Percentiles rank a stretch among this genome's conserved stretches.
Evolutionary conservation across 2,113 vertebrate species (phyloP).

Genomic region (Paradoxurus hermaphroditus): DNA sequence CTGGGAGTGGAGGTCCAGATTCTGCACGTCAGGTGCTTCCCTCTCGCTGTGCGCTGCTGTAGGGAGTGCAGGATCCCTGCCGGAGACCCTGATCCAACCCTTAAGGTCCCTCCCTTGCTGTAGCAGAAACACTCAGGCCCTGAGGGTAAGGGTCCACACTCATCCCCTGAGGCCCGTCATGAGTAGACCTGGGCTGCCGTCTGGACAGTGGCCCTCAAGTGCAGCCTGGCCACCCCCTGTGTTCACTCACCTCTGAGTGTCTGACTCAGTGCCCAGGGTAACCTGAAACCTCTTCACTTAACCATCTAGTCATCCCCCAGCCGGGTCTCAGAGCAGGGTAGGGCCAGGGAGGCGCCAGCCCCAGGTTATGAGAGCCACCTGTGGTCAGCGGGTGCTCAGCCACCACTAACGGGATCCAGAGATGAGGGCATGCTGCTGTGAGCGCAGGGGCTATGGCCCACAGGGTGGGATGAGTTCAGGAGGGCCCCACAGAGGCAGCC

Average conservation of each 20-base stretch:
- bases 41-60: fast-evolving
- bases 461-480: not conserved
- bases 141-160: not conserved
- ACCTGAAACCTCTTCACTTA: not conserved
- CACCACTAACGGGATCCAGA: not conserved
- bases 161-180: not conserved
- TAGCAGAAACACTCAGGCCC: not conserved
- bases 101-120: not conserved
- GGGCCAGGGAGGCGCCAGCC: not conserved
- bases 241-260: not conserved
- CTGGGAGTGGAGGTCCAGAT: not conserved
- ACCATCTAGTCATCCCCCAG: not conserved
- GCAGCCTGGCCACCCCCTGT: not conserved
- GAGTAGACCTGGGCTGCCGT: not conserved
- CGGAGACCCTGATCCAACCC: not conserved
- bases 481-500: not conserved
- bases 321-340: too few species aligned
- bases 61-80: not conserved
- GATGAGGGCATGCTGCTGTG: not conserved
- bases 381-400: not conserved
- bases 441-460: not conserved
- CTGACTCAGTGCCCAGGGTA: not conserved
- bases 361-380: not conserved
- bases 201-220: not conserved
- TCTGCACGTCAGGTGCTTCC: not conserved